Conservation (phyloP, 2,888 invertebrate species). For the Anticlea derivata region DNA sequence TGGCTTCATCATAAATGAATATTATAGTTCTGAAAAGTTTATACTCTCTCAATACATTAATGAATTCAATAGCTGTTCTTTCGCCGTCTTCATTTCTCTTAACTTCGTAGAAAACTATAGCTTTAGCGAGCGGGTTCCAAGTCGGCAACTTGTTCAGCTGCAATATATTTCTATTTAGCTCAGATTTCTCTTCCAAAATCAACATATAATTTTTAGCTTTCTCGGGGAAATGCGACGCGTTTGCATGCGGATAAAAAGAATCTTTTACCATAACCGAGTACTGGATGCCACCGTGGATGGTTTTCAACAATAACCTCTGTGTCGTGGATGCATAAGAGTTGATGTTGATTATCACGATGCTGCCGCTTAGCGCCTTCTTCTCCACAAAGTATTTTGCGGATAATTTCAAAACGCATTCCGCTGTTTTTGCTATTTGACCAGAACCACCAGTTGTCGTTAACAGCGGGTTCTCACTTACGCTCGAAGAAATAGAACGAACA, state of each 20-base stretch:
- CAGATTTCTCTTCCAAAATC: slow-evolving; percentile 76
- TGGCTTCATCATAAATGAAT: slow-evolving; percentile 60
- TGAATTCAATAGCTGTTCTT: slow-evolving; percentile 61
- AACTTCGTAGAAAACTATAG: slow-evolving; percentile 70
- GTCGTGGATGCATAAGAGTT: slow-evolving; percentile 72
- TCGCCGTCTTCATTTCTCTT: slow-evolving; percentile 55
- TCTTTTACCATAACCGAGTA: slow-evolving; percentile 82
- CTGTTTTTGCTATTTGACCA: slow-evolving; percentile 67
- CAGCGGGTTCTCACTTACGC: slow-evolving; percentile 59
- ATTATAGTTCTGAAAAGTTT: slow-evolving; percentile 71
- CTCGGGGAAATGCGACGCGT: slow-evolving; percentile 80
- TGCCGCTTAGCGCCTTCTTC: slow-evolving; percentile 77
- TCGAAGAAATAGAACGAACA: slow-evolving; percentile 45
- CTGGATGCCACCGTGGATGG: slow-evolving; percentile 72
- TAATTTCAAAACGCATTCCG: slow-evolving; percentile 79
- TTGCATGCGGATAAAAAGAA: slow-evolving; percentile 74
- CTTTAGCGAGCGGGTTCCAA: slow-evolving; percentile 80
- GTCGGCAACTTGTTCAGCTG: slow-evolving; percentile 76
- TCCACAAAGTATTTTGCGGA: slow-evolving; percentile 81
- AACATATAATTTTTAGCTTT: slow-evolving; percentile 83
- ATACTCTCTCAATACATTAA: slow-evolving; percentile 66
- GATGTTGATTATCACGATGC: slow-evolving; percentile 78
- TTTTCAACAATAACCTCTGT: slow-evolving; percentile 67
- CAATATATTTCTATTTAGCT: slow-evolving; percentile 71
- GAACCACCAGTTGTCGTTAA: slow-evolving; percentile 66